Conservation (phyloP, 1,140 invertebrate genomes). For the Drosophila bifasciata region DNA sequence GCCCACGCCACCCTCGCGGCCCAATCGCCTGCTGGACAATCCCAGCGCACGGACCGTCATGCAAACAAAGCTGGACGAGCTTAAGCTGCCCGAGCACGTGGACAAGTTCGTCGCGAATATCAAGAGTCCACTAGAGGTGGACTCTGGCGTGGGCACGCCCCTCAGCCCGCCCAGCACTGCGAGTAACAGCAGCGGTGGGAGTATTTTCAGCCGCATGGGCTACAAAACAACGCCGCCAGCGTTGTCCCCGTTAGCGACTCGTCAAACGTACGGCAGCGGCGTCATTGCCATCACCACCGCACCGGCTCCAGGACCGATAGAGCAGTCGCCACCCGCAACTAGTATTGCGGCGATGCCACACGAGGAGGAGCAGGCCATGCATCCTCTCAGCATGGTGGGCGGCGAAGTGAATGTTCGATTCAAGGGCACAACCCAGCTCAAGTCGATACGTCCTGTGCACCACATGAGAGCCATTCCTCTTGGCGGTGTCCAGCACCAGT, state of each 20-base stretch:
- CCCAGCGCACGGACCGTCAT: constrained; percentile 54
- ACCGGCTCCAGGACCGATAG: constrained; percentile 25
- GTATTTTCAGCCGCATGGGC: constrained; percentile 80
- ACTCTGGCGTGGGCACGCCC: constrained; percentile 85
- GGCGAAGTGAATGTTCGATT: constrained; percentile 88
- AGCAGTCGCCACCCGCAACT: constrained; percentile 39
- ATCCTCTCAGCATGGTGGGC: constrained; percentile 86
- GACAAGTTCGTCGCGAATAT: constrained; percentile 81
- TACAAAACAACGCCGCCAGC: constrained; percentile 74
- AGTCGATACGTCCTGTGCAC: constrained; percentile 82
- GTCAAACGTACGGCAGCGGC: constrained; percentile 47
- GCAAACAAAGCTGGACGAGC: constrained; percentile 74
- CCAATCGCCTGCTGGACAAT: constrained; percentile 75
- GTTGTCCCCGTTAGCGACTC: constrained; percentile 62
- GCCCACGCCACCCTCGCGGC: constrained; percentile 57
- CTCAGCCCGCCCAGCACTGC: constrained; percentile 81
- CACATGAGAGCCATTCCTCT: constrained; percentile 71
- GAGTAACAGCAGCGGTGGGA: constrained; percentile 65
- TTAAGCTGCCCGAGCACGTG: constrained; percentile 85
- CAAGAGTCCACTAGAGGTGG: constrained; percentile 84
- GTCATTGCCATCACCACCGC: constrained; percentile 51
- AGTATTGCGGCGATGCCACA: constrained; percentile 14
- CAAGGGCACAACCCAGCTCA: constrained; percentile 88
- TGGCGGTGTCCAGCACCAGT: constrained; percentile 36
- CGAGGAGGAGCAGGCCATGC: constrained; percentile 84